Base-by-base conservation (phyloP, 2,888 invertebrate genomes). In the Acholoe squamosa region DNA sequence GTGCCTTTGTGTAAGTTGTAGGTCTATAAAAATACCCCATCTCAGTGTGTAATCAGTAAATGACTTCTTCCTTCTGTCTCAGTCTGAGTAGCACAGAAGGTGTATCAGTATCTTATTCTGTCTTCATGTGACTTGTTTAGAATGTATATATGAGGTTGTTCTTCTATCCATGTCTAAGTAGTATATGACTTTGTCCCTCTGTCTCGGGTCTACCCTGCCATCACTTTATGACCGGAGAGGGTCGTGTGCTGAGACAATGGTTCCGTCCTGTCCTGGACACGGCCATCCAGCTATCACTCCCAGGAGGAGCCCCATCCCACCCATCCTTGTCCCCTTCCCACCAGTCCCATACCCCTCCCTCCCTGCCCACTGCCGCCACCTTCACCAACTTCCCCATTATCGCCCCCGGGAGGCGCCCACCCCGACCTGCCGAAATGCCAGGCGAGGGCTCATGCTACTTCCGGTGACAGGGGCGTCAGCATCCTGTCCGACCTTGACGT, bases 401-500 rank as follows among this genome's bases (percentile, higher is more conserved):
- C 52, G 52, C 88, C 88, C 56, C 56, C 56, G 28, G 33, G 33
- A 33, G 25, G 52, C 31, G 28, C 89, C 90, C 92, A 90, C 91
- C 91, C 90, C 67, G 90, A 89, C 90, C 86, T 91, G 91, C 91
- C 91, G 33, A 80, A 80, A 80, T 80, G 80, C 51, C 89, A 89
- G 14, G 89, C 67, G 34, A 0, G 33, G 43, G 56, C 61, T 33
- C 71, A 33, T 33, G 67, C 52, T 54, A 86, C 61, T 56, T 34
- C 61, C n/a, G 67, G 67, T 25, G 34, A 33, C 89, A 31, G 31
- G 43, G 61, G 67, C 61, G 89, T 56, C 33, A 61, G 22, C 34
- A 25, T 12, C 33, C 34, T 31, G n/a, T 22, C 22, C 67, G 89
- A 67, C 89, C 71, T 61, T 61, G 31, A 25, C 22, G 89, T 71